Conservation (phyloP, 2,888 invertebrate species). For the Schizotus pectinicornis region DNA sequence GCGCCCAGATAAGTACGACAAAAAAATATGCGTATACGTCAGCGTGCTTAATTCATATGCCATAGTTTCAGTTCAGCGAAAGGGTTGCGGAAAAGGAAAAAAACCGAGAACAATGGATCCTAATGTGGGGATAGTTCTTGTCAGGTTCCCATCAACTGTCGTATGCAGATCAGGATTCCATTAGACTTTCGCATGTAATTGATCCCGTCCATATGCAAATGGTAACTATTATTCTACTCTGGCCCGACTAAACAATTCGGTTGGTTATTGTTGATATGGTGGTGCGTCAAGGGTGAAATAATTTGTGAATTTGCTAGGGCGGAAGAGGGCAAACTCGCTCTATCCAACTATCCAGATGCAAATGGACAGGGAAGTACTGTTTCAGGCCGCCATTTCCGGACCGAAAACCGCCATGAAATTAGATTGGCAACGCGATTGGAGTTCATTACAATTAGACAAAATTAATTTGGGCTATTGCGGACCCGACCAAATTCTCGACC, state of each 20-base stretch:
- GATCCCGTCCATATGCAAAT: slow-evolving; percentile 34
- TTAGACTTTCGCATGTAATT: slow-evolving; percentile 36
- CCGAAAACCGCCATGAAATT: background rate
- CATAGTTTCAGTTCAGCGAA: slow-evolving; percentile 37
- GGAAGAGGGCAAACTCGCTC: background rate
- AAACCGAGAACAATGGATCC: slow-evolving; percentile 29
- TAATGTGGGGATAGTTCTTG: slow-evolving; percentile 23
- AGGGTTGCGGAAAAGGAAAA: slow-evolving; percentile 30
- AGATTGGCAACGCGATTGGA: background rate
- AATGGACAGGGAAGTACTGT: no score
- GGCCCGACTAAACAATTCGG: background rate
- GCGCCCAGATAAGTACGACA: slow-evolving; percentile 25
- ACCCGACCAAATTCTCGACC: no score
- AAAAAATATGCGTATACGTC: slow-evolving; percentile 10
- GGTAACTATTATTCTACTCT: slow-evolving; percentile 5
- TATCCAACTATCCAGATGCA: background rate
- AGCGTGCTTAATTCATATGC: slow-evolving; percentile 26
- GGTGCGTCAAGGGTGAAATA: background rate
- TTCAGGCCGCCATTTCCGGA: background rate
- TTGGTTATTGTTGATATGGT: background rate
- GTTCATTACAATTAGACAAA: no score
- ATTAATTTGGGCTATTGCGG: no score
- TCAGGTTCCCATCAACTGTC: slow-evolving; percentile 34
- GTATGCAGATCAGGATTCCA: slow-evolving; percentile 37
- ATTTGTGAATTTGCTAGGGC: background rate